These are phyloP conservation scores for Molorchus minor DNA, from an alignment of 2,888 invertebrate species.

Conservation along the genomic window DNA sequence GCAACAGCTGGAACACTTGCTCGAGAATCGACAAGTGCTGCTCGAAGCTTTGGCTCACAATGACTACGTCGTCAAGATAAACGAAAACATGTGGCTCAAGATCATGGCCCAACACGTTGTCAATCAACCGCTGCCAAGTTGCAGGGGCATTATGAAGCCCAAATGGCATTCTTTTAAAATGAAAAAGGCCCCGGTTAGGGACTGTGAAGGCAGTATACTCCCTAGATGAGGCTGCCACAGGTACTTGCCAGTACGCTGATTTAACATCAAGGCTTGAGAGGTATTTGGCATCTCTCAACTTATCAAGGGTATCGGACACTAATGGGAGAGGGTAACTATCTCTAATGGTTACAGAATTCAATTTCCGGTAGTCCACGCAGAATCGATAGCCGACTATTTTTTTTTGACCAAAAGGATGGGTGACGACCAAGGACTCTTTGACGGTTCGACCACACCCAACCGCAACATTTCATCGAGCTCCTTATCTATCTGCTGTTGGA, in stretches of 20 bases:
- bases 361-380: constrained; percentile 9
- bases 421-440: not conserved
- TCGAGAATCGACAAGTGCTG: constrained; percentile 36
- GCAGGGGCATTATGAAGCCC: constrained; percentile 45
- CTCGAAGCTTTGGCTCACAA: constrained; percentile 38
- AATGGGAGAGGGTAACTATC: constrained; percentile 22
- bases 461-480: not conserved
- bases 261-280: constrained; percentile 31
- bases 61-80: constrained; percentile 46
- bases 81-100: constrained; percentile 40
- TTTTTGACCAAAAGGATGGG: constrained; percentile 2
- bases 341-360: not conserved
- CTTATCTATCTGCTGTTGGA: not conserved
- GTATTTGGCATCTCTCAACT: constrained; percentile 26
- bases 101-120: constrained; percentile 40
- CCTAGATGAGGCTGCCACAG: constrained; percentile 22
- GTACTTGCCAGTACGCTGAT: constrained; percentile 31
- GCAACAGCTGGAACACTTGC: constrained; percentile 40
- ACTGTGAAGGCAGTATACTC: constrained; percentile 48
- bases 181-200: constrained; percentile 42
- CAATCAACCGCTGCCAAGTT: constrained; percentile 45
- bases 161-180: constrained; percentile 47
- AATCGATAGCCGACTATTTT: not conserved
- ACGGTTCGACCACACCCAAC: not conserved
- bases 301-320: constrained; percentile 24